A percentile compares a stretch with the other conserved stretches of the same genome.
These are phyloP conservation scores for Carlito syrichta DNA, from an alignment of 2,113 vertebrate species.

Conservation along the genomic window DNA sequence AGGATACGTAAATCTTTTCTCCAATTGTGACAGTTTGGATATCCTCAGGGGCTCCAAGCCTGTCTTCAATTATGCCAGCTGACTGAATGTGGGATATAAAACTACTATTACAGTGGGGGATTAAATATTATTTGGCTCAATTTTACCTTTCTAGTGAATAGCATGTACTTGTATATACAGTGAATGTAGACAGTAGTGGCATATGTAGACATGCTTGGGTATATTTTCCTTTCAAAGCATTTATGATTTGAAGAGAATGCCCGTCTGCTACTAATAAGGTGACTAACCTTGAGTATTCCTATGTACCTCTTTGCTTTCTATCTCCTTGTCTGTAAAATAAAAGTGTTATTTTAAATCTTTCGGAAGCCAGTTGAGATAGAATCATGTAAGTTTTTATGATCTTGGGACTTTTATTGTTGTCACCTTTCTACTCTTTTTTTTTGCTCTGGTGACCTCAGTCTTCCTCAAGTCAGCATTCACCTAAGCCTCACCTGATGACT, in stretches of 20 bases:
- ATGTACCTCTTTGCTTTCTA: not conserved
- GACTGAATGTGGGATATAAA: slow-evolving; percentile 57
- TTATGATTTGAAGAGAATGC: slow-evolving; percentile 27
- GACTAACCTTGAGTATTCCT: slow-evolving; percentile 9
- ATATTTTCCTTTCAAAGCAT: slow-evolving; percentile 42
- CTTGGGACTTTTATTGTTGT: not conserved
- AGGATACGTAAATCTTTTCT: slow-evolving; percentile 58
- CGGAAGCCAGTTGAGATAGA: not conserved
- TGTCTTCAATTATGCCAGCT: slow-evolving; percentile 66
- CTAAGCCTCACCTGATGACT: not conserved
- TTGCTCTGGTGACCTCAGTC: not conserved
- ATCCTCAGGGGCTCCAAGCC: slow-evolving; percentile 60
- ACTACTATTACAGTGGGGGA: slow-evolving; percentile 44
- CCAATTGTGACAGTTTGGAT: slow-evolving; percentile 62
- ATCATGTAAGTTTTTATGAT: not conserved
- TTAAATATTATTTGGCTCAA: slow-evolving; percentile 73
- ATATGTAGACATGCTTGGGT: not conserved
- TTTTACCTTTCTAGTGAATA: slow-evolving; percentile 56
- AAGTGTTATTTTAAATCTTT: not conserved
- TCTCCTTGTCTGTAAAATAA: not conserved
- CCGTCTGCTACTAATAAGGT: slow-evolving; percentile 37
- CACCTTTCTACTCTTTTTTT: not conserved
- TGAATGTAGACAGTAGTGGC: not conserved
- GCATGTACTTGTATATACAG: not conserved
- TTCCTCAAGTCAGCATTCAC: not conserved